Evolutionary conservation across 2,797 vertebrate species (phyloP).

Genomic region (Alosa sapidissima): DNA sequence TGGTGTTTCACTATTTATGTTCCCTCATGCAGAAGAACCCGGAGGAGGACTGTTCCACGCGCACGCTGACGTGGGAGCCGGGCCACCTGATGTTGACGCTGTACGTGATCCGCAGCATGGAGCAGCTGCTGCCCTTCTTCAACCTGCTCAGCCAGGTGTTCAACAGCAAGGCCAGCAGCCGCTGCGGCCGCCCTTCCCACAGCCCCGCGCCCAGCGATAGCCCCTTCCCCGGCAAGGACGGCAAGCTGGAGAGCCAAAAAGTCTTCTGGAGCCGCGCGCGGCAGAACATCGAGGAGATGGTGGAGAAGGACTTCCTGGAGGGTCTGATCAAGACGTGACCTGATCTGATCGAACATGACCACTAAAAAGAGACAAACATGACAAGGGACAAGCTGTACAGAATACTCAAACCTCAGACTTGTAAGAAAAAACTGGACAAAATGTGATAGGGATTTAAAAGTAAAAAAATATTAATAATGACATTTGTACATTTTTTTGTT

Average conservation of each 20-base stretch:
- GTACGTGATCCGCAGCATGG: slow-evolving; percentile 92
- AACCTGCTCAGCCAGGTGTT: slow-evolving; percentile 95
- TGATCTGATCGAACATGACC: slow-evolving; percentile 12
- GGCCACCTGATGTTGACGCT: slow-evolving; percentile 90
- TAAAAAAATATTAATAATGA: slow-evolving; percentile 41
- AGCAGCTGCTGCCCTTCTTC: slow-evolving; percentile 98
- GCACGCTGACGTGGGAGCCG: slow-evolving; percentile 88
- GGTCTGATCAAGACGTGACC: slow-evolving; percentile 92
- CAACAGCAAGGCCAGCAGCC: slow-evolving; percentile 92
- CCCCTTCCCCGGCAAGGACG: slow-evolving; percentile 76
- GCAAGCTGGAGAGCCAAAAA: slow-evolving; percentile 93
- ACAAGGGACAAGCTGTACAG: slow-evolving; percentile 48
- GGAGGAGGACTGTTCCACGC: slow-evolving; percentile 89
- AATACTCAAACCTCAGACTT: slow-evolving; percentile 58
- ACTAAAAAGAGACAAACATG: background rate
- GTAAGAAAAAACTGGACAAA: slow-evolving; percentile 57
- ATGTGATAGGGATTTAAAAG: background rate
- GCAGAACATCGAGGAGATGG: slow-evolving; percentile 97
- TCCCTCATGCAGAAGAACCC: slow-evolving; percentile 84
- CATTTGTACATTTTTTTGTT: slow-evolving; percentile 79
- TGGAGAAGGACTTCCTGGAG: slow-evolving; percentile 98
- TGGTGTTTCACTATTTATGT: background rate
- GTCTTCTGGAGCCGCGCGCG: slow-evolving; percentile 91
- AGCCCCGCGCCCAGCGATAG: slow-evolving; percentile 75
- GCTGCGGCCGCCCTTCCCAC: slow-evolving; percentile 76